phyloP scores from a whole-genome alignment of 2,113 vertebrate species.

The Pollachius pollachius region DNA sequence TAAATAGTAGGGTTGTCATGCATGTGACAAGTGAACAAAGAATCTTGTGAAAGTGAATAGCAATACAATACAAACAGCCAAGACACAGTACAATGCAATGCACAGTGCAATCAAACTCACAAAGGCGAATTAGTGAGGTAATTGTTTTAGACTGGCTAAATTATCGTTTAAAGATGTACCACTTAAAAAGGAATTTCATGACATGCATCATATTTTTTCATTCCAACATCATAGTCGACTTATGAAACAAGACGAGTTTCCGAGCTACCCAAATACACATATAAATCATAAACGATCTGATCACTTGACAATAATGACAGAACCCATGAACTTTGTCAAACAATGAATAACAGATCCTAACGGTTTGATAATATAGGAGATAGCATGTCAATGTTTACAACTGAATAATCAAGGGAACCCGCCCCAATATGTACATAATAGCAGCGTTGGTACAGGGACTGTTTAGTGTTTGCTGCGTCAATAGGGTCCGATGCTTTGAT shows the following conservation, averaged over 20 bases:
- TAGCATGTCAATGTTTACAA: conserved; percentile 59
- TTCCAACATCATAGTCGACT: background rate
- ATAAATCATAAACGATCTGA: background rate
- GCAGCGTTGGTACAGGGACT: background rate
- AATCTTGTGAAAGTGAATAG: too few relatives aligned
- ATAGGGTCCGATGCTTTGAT: background rate
- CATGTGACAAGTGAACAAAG: too few relatives aligned
- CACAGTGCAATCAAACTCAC: too few relatives aligned
- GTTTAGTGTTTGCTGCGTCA: background rate
- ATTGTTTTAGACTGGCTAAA: too few relatives aligned
- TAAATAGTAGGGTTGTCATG: too few relatives aligned
- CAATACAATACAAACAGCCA: too few relatives aligned
- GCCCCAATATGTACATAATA: conserved; percentile 30
- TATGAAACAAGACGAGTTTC: background rate
- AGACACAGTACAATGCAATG: too few relatives aligned
- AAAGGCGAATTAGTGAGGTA: too few relatives aligned
- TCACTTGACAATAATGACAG: background rate
- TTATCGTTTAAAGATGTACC: too few relatives aligned
- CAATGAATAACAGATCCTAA: too few relatives aligned
- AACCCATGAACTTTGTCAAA: background rate
- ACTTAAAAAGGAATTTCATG: too few relatives aligned
- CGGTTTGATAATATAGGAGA: background rate
- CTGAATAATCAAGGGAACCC: conserved; percentile 48
- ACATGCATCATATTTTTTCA: too few relatives aligned
- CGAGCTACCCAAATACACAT: background rate